These are phyloP conservation scores for Myiagra hebetior DNA, from an alignment of 2,113 vertebrate genomes.

Conservation along the genomic window DNA sequence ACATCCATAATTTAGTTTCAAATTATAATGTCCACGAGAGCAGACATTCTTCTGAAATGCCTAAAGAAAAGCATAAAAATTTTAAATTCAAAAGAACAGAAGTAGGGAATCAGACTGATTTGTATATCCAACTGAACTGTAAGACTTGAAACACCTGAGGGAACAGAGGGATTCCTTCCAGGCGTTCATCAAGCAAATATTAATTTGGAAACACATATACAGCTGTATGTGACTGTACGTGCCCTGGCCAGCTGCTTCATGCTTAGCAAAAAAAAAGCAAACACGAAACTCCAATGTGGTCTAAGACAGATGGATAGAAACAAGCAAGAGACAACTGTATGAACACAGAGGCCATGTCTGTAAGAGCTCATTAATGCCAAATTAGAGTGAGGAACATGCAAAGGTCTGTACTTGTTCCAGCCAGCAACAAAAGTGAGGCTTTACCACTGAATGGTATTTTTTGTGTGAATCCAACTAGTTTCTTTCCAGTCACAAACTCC, in stretches of 20 bases:
- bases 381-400: not conserved
- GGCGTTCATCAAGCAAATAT: accelerated
- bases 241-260: not conserved
- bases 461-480: not conserved
- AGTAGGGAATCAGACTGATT: not conserved
- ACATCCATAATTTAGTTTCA: not conserved
- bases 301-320: not conserved
- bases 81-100: not conserved
- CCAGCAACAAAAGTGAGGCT: not conserved
- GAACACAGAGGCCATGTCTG: not conserved
- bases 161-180: not conserved
- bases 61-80: not conserved
- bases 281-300: not conserved
- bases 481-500: not conserved
- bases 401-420: not conserved
- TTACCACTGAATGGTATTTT: not conserved
- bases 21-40: not conserved
- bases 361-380: not conserved
- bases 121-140: not conserved
- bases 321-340: not conserved
- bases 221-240: not conserved
- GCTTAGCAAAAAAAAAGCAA: not conserved
- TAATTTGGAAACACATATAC: not conserved
- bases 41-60: not conserved
- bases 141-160: not conserved